A percentile compares a stretch with the other conserved stretches of the same genome.
Evolutionary conservation across 2,113 vertebrate genomes (phyloP).

Genomic region (Antechinus stuartii): DNA sequence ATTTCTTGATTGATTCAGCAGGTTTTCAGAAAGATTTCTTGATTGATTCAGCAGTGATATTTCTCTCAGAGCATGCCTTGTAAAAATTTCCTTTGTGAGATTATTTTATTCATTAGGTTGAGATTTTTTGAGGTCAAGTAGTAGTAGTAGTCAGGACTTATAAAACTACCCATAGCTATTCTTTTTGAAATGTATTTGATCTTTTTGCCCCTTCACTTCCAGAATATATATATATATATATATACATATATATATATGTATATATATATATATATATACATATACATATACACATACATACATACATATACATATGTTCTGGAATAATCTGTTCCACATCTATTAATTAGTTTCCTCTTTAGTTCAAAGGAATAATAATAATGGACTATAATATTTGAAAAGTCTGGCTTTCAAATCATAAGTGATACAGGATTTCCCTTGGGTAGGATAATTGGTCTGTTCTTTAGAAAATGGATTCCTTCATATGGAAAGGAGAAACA

Average conservation of each 20-base stretch:
- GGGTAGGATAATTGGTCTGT: neutral
- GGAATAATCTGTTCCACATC: neutral
- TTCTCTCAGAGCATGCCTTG: neutral
- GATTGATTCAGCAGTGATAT: neutral
- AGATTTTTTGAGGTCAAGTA: neutral
- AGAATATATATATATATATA: neutral
- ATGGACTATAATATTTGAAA: neutral
- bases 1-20: neutral
- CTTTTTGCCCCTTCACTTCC: neutral
- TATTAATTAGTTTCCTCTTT: neutral
- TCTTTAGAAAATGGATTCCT: neutral
- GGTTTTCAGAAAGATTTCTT: neutral
- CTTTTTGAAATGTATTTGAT: neutral
- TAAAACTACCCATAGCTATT: neutral
- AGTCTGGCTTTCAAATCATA: neutral
- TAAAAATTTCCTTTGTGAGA: neutral
- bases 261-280: too few relatives aligned
- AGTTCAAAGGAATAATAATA: neutral
- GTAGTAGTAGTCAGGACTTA: neutral
- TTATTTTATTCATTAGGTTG: neutral
- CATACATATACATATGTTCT: too few relatives aligned
- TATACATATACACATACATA: too few relatives aligned
- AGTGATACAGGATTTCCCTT: neutral
- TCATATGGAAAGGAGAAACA: neutral
- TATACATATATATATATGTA: too few relatives aligned